These are phyloP conservation scores for Passer domesticus DNA, from an alignment of 2,113 vertebrate genomes.

Conservation along the genomic window DNA sequence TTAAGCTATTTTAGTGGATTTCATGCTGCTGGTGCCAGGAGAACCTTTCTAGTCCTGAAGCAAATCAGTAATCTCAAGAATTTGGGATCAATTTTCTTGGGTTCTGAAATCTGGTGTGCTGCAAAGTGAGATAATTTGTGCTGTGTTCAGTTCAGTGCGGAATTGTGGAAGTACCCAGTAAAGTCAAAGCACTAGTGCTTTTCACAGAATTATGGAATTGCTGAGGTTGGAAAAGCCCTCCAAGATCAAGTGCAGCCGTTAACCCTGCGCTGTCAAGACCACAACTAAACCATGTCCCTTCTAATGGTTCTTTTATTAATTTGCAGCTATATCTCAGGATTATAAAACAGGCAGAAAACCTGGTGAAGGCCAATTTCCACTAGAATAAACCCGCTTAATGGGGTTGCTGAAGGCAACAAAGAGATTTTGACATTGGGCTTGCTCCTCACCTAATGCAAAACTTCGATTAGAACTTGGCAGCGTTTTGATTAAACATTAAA, in stretches of 20 bases:
- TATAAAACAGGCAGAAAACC: background rate
- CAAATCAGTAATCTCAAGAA: background rate
- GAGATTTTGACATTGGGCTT: background rate
- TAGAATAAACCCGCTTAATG: background rate
- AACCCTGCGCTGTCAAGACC: background rate
- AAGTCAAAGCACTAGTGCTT: background rate
- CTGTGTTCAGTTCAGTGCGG: background rate
- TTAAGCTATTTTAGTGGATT: constrained; percentile 5
- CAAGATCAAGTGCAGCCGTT: background rate
- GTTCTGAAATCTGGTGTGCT: background rate
- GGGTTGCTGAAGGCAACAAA: background rate
- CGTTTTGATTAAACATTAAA: background rate
- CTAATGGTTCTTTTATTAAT: background rate
- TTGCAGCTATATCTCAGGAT: background rate
- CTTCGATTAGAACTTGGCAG: background rate
- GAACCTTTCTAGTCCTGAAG: background rate
- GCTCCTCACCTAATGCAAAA: background rate
- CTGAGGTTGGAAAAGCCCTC: background rate
- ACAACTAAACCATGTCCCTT: background rate
- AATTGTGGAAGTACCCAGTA: background rate
- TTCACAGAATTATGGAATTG: background rate
- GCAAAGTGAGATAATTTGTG: background rate
- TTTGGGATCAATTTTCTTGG: background rate
- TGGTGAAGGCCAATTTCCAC: background rate
- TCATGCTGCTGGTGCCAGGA: background rate